Evolutionary conservation across 1,140 invertebrate genomes (phyloP), one percentile per base, ranked within the genome.

Genomic region (Euura lappo): DNA sequence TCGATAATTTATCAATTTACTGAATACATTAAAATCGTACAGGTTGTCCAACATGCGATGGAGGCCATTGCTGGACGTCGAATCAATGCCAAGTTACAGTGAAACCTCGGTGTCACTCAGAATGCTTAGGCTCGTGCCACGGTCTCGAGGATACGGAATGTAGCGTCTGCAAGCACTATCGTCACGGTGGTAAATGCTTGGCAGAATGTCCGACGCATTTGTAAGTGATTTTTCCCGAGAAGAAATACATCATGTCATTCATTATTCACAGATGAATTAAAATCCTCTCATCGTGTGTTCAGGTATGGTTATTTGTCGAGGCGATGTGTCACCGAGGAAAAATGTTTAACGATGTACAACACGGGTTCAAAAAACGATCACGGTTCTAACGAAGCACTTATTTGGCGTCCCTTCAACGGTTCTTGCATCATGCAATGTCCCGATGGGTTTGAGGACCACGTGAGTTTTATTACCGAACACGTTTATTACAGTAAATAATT

Each of bases 121-220:
- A 91, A 72, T 93, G 92, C 81, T 78, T 93, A 7, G 92, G 92
- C 43, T 92, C 92, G 2, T 93, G 92, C 79, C 80, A 71, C 10
- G 89, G 89, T 5, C 75, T 82, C 0, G 78, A 74, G 42, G 80
- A 84, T 0, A 77, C 74, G 47, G 83, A 91, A 11, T 93, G 92
- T 78, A 84, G 85, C 75, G 89, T 88, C 2, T 93, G 92, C 79
- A 86, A 83, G 70, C 79, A 90, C 73, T 88, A 79, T 72, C 77
- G 86, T 2, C 86, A 88, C 76, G 76, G 86, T 6, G 86, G 84
- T 6, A 78, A 81, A 73, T 93, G 91, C 79, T 74, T 87, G 2
- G 77, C 84, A 28, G 77, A 77, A 1, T 93, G 92, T 78, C 90
- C 90, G 3, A 51, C 66, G 5, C 74, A 82, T 65, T 88, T 89